These are phyloP conservation scores for Piliocolobus tephrosceles DNA, from an alignment of 2,113 vertebrate genomes.

Conservation along the genomic window DNA sequence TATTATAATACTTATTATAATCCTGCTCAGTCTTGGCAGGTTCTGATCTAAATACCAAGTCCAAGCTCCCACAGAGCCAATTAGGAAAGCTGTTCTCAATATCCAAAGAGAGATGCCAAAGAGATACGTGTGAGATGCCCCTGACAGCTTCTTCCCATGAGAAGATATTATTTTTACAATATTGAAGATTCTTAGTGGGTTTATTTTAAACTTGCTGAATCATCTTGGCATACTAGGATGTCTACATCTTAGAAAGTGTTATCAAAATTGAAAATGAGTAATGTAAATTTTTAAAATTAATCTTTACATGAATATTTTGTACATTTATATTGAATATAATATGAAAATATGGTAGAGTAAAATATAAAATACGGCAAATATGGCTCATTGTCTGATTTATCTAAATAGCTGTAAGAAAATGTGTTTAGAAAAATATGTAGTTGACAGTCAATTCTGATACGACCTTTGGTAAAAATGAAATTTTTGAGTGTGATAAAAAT, in stretches of 20 bases:
- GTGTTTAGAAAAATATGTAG: not conserved
- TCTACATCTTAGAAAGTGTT: not conserved
- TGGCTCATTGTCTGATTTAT: not conserved
- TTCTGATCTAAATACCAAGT: not conserved
- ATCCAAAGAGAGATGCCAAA: not conserved
- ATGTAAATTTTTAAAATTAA: not conserved
- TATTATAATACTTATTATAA: not conserved
- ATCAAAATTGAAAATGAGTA: not conserved
- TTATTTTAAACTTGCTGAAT: not conserved
- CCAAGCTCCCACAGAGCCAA: not conserved
- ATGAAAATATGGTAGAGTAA: not conserved
- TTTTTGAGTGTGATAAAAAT: not conserved
- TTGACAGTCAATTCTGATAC: not conserved
- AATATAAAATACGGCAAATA: no score
- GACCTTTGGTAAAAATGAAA: not conserved
- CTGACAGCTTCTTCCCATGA: not conserved
- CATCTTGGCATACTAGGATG: not conserved
- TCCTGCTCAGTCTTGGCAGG: not conserved
- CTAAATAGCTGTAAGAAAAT: not conserved
- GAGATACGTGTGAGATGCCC: not conserved
- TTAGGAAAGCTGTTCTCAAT: not conserved
- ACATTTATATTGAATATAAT: not conserved
- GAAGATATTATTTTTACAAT: not conserved
- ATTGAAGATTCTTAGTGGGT: not conserved
- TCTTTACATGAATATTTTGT: not conserved